These are phyloP conservation scores for Coccyzus lansbergi DNA, from an alignment of 2,797 vertebrate genomes.

Conservation along the genomic window DNA sequence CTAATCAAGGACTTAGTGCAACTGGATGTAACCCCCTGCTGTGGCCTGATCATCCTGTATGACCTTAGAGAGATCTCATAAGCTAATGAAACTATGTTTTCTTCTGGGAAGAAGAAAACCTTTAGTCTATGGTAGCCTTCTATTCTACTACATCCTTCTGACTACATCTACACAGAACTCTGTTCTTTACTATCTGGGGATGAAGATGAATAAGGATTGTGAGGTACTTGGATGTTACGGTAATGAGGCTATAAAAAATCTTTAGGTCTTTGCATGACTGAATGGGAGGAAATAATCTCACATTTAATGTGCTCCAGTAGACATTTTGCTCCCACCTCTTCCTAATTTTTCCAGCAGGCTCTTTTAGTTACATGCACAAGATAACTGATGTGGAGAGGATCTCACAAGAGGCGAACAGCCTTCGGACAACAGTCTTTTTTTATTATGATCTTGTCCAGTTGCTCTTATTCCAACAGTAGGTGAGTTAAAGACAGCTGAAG, in stretches of 20 bases:
- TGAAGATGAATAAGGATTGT: background rate
- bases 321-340: background rate
- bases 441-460: background rate
- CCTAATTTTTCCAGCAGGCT: background rate
- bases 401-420: background rate
- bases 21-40: background rate
- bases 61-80: background rate
- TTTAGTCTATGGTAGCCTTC: background rate
- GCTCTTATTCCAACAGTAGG: background rate
- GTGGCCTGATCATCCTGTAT: background rate
- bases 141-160: rapidly evolving
- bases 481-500: background rate
- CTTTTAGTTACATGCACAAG: background rate
- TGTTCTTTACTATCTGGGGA: background rate
- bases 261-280: background rate
- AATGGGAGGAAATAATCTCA: background rate
- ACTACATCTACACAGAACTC: background rate
- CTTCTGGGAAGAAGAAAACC: too few species aligned
- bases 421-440: background rate
- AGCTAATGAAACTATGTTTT: background rate
- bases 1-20: background rate
- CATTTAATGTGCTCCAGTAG: background rate
- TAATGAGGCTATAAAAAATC: background rate
- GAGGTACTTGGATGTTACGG: background rate
- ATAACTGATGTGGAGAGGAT: background rate